phyloP scores from a whole-genome alignment of 2,113 vertebrate species.

The Spermophilus dauricus region DNA sequence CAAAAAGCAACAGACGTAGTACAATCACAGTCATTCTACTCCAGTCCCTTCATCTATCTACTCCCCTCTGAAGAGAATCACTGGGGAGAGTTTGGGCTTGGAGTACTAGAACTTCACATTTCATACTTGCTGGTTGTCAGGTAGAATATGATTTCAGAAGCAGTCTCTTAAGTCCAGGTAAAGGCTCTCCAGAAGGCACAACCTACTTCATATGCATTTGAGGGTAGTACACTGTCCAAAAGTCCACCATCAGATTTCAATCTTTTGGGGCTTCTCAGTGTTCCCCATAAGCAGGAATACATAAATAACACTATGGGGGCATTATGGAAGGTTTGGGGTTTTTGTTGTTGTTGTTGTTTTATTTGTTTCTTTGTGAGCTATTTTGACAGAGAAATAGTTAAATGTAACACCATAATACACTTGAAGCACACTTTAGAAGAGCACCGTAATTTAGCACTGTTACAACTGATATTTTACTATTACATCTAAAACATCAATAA shows the following conservation, averaged over 20 bases:
- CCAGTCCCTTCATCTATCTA: background rate
- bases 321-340: background rate
- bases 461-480: constrained; percentile 27
- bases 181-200: background rate
- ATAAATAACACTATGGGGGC: background rate
- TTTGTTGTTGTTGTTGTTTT: background rate
- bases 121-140: background rate
- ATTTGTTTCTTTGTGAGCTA: background rate
- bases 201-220: background rate
- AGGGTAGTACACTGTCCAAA: background rate
- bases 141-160: background rate
- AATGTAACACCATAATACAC: constrained; percentile 49
- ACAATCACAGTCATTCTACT: background rate
- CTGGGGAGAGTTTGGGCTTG: background rate
- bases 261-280: background rate
- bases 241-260: background rate
- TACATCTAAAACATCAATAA: constrained; percentile 23
- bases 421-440: constrained; percentile 43
- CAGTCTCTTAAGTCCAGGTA: background rate
- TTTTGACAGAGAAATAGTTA: background rate
- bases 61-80: background rate
- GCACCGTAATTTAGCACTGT: constrained; percentile 38
- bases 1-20: background rate
- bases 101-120: background rate
- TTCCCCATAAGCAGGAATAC: background rate